These are phyloP conservation scores for Paraplagusia blochii DNA, from an alignment of 2,113 vertebrate genomes.

Conservation along the genomic window DNA sequence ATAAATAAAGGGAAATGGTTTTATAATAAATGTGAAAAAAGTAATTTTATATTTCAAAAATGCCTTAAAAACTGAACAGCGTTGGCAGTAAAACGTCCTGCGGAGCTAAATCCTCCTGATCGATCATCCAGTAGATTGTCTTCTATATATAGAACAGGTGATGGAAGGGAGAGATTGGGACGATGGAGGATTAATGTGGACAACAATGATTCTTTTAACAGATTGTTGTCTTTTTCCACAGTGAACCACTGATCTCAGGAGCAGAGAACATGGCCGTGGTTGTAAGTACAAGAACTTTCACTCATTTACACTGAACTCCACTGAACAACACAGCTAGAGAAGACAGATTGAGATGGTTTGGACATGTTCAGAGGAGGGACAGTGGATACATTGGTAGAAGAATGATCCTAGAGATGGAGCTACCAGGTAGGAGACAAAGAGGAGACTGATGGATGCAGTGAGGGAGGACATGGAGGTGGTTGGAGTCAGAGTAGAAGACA, in stretches of 20 bases:
- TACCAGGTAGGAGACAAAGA: no score
- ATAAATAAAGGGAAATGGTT: background rate
- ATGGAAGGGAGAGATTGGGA: constrained; percentile 10
- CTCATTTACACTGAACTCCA: no score
- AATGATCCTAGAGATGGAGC: no score
- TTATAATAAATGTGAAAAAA: background rate
- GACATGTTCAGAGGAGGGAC: no score
- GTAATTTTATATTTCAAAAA: no score
- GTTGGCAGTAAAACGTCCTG: constrained; percentile 15
- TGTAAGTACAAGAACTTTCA: constrained; percentile 58
- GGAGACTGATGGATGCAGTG: no score
- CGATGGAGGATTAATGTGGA: constrained; percentile 37
- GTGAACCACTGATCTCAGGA: constrained; percentile 31
- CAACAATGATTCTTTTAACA: constrained; percentile 13
- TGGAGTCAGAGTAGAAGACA: no score
- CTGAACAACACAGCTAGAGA: no score
- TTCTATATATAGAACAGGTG: constrained; percentile 46
- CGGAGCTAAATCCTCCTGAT: constrained; percentile 26
- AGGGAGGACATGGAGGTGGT: no score
- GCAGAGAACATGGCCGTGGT: constrained; percentile 73
- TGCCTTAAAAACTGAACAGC: background rate
- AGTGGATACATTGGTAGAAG: no score
- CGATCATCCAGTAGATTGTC: constrained; percentile 32
- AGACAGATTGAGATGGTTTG: no score
- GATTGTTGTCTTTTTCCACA: constrained; percentile 21